Conservation (phyloP, 2,888 invertebrate genomes). For the Drosophila picticornis region DNA sequence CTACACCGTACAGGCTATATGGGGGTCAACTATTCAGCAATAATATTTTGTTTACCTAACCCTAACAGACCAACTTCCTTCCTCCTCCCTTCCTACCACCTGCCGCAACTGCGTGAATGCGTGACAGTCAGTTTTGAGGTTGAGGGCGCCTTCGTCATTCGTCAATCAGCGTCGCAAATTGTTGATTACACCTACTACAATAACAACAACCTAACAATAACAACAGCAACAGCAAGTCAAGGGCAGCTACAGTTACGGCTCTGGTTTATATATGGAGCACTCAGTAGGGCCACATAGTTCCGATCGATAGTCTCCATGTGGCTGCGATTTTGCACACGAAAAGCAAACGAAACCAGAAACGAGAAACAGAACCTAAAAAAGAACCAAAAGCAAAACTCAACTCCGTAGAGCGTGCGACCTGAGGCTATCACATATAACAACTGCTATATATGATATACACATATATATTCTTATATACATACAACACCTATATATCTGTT, state of each 20-base stretch:
- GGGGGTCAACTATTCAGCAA: constrained; percentile 11
- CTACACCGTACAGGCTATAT: no score
- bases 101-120: constrained; percentile 47
- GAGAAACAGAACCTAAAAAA: constrained; percentile 17
- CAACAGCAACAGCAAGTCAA: constrained; percentile 60
- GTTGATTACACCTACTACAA: constrained; percentile 77
- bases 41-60: not conserved
- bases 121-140: constrained; percentile 28
- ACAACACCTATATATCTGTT: constrained; percentile 37
- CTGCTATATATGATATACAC: constrained; percentile 14
- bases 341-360: constrained; percentile 64
- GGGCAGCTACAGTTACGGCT: constrained; percentile 60
- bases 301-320: constrained; percentile 62
- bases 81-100: not conserved
- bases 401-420: constrained; percentile 46
- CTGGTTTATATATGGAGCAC: constrained; percentile 59
- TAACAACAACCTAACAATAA: constrained; percentile 33
- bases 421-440: constrained; percentile 54
- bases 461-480: constrained; percentile 16
- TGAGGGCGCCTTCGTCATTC: constrained; percentile 53
- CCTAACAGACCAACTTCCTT: not conserved
- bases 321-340: constrained; percentile 76
- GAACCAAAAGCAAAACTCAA: constrained; percentile 25
- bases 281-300: constrained; percentile 23
- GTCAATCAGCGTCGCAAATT: constrained; percentile 80